Base-by-base conservation (phyloP, 92 coral and sea anemone genomes). In the Zoanthus solanderi region DNA sequence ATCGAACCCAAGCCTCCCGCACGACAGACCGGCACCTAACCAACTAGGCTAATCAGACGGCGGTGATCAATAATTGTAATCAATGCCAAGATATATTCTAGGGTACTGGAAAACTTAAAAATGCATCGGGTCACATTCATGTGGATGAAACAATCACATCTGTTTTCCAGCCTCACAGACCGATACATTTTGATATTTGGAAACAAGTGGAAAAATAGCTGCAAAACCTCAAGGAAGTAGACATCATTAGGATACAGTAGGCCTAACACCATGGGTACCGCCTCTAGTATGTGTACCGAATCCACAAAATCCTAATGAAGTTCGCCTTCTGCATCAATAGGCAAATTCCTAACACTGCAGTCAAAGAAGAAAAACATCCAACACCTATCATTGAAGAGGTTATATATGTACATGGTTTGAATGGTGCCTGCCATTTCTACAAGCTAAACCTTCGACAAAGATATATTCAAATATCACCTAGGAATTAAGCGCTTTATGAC, bases 231-330 rank as follows among this genome's bases (percentile, higher is more conserved):
- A 83, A 87, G 67, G 77, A 90, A 32, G 87, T 54, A 63, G 93
- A 83, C 60, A 89, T 92, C 15, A 94, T 92, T 0, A 77, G 9
- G 91, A 85, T 14, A 78, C 84, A 18, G 92, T 68, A 45, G 90
- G 89, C 46, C 92, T 92, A 2, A 93, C 96, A 44, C 89, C 88
- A 44, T 92, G 94, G 95, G 89, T 88, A 23, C 87, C 90, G 16
- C 95, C 95, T 17, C 60, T 94, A 12, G 95, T 92, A 44, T 57
- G 85, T 16, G 90, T 85, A 28, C 90, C 89, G 8, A 94, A 94
- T 79, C 88, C 85, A 4, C 37, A 52, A 37, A 86, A 89, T 56
- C 87, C 91, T 6, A 87, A 92, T 66, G 89, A 72, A 53, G 84
- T 88, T 32, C 75, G 95, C 79, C 23, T 75, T 89, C 37, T 94